These are phyloP conservation scores for Boleophthalmus pectinirostris DNA, from an alignment of 2,113 vertebrate genomes.

Conservation along the genomic window DNA sequence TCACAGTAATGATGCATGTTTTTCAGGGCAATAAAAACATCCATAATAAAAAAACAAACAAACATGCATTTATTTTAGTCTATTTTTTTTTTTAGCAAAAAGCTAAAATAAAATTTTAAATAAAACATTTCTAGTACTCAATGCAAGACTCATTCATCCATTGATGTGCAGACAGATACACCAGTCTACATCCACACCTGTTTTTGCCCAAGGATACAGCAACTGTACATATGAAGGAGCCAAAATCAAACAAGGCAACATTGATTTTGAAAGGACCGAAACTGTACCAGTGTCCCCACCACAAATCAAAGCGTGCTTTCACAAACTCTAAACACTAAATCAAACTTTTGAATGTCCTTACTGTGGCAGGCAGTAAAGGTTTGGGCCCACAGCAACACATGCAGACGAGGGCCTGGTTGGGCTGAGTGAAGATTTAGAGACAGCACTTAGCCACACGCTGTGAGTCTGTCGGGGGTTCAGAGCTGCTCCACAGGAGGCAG, in stretches of 20 bases:
- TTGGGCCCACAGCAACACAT: conserved; percentile 10
- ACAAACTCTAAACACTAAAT: background rate
- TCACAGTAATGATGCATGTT: too few species aligned
- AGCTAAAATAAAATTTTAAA: too few species aligned
- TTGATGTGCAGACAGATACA: too few species aligned
- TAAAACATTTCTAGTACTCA: too few species aligned
- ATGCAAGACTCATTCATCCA: too few species aligned
- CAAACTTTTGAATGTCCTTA: conserved; percentile 29
- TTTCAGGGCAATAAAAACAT: too few species aligned
- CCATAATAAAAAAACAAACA: too few species aligned
- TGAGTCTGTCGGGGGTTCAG: conserved; percentile 24
- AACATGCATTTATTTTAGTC: too few species aligned
- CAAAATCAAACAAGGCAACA: background rate
- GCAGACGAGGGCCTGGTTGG: conserved; percentile 13
- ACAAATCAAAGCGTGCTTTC: background rate
- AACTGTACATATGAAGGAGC: background rate
- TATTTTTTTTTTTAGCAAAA: too few species aligned
- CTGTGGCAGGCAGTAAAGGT: conserved; percentile 18
- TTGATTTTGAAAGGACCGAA: background rate
- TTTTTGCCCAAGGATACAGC: too few species aligned
- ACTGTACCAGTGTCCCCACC: background rate
- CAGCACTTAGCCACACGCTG: conserved; percentile 30
- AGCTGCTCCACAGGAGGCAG: conserved; percentile 23
- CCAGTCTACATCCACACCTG: too few species aligned
- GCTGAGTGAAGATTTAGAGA: conserved; percentile 35